These are phyloP conservation scores for Habroteleia sp. DNA, from an alignment of 2,888 invertebrate species.

Conservation along the genomic window DNA sequence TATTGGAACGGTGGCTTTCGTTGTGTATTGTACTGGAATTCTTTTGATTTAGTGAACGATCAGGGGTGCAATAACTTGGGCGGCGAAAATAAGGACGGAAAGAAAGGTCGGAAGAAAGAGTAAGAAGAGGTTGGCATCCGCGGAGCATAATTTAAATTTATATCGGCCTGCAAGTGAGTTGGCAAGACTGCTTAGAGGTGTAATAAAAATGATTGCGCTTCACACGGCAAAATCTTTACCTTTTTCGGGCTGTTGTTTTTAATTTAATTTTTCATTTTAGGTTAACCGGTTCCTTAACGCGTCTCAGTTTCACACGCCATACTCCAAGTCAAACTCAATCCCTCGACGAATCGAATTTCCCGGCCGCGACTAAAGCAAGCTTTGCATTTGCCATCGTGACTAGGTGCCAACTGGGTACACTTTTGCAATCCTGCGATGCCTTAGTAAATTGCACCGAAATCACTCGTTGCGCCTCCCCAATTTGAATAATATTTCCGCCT, in stretches of 20 bases:
- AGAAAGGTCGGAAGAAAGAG: slow-evolving; percentile 32
- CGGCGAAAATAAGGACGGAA: slow-evolving; percentile 39
- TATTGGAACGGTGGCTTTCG: slow-evolving; percentile 51
- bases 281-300: too few species aligned
- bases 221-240: neutral
- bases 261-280: too few species aligned
- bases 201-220: slow-evolving; percentile 62
- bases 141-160: slow-evolving; percentile 68
- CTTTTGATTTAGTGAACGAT: slow-evolving; percentile 62
- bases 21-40: slow-evolving; percentile 50
- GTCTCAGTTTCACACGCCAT: slow-evolving; percentile 33
- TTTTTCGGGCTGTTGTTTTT: neutral
- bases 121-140: slow-evolving; percentile 16
- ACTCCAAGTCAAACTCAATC: slow-evolving; percentile 26
- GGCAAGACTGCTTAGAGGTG: slow-evolving; percentile 59
- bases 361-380: slow-evolving; percentile 10
- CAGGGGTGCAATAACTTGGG: slow-evolving; percentile 48
- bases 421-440: slow-evolving; percentile 28
- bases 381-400: slow-evolving; percentile 40
- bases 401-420: slow-evolving; percentile 54
- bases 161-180: slow-evolving; percentile 63
- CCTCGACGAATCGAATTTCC: slow-evolving; percentile 30
- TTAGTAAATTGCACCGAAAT: slow-evolving; percentile 52
- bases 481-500: slow-evolving; percentile 46
- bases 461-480: slow-evolving; percentile 41